A percentile compares a stretch with the other conserved stretches of the same genome.
These are phyloP conservation scores for Ochotona curzoniae DNA, from an alignment of 2,113 vertebrate genomes.

Conservation along the genomic window DNA sequence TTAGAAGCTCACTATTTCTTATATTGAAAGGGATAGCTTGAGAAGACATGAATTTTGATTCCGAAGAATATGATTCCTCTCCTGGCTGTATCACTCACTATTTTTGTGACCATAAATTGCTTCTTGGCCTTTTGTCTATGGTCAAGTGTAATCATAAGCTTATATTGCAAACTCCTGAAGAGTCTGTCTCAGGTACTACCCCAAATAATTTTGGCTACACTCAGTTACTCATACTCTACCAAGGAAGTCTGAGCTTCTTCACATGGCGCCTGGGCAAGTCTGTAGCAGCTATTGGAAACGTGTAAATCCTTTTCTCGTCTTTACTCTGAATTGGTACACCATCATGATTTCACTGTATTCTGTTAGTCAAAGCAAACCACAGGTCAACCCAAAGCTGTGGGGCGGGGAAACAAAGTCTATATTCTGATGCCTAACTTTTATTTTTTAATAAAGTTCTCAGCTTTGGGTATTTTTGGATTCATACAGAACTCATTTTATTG, in stretches of 20 bases:
- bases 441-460: too few relatives aligned
- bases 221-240: background rate
- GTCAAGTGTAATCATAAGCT: background rate
- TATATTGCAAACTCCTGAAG: background rate
- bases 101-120: too few relatives aligned
- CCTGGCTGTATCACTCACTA: background rate
- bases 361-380: background rate
- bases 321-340: background rate
- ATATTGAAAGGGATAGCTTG: too few relatives aligned
- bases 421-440: background rate
- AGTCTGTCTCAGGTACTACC: background rate
- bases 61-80: background rate
- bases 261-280: too few relatives aligned
- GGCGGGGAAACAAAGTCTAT: background rate
- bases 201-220: background rate
- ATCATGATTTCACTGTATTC: background rate
- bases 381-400: background rate
- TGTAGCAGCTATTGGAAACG: background rate
- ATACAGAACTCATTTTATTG: background rate
- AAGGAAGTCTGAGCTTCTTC: background rate
- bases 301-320: background rate
- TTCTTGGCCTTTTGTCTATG: too few relatives aligned
- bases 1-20: too few relatives aligned
- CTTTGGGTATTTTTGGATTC: too few relatives aligned
- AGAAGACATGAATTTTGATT: background rate